Percentiles rank a stretch among this genome's conserved stretches.
Conservation (phyloP, 1,140 invertebrate species). For the Drosophila repleta region DNA sequence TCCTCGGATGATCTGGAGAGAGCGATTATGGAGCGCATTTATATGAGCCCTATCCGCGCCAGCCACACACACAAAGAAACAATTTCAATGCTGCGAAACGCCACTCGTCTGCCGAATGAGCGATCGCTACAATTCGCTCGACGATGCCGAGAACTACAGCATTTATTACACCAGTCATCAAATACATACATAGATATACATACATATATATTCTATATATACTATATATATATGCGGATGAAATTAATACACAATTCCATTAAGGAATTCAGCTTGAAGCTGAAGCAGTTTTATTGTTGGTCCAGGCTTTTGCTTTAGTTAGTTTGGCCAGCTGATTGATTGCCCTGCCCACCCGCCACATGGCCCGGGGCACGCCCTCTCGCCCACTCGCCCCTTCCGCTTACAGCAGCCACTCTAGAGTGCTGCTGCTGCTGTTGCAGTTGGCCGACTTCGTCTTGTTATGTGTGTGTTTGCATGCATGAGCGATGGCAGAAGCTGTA, state of each 20-base stretch:
- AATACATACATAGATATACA: too few relatives aligned
- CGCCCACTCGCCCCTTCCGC: not conserved
- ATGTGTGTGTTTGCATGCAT: constrained; percentile 30
- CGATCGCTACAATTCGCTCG: constrained; percentile 55
- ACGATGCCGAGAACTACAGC: not conserved
- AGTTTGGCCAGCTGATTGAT: constrained; percentile 67
- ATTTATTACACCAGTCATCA: constrained; percentile 10
- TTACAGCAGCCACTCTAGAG: not conserved
- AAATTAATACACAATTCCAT: constrained; percentile 37
- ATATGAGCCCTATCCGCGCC: constrained; percentile 7
- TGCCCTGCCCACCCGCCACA: constrained; percentile 10
- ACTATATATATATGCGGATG: not conserved
- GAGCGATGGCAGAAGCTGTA: constrained; percentile 41
- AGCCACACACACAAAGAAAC: constrained; percentile 41
- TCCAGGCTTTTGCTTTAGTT: constrained; percentile 38
- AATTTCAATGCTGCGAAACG: constrained; percentile 17
- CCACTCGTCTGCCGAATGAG: constrained; percentile 1
- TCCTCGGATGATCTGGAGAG: not conserved
- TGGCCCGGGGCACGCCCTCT: not conserved
- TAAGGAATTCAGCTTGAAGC: not conserved
- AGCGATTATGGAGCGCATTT: not conserved
- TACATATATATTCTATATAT: not conserved
- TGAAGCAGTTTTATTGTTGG: not conserved
- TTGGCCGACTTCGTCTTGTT: constrained; percentile 5
- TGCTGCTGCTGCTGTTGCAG: constrained; percentile 9